Conservation (phyloP, 2,797 vertebrate species). For the Pseudotriccus pelzelni region DNA sequence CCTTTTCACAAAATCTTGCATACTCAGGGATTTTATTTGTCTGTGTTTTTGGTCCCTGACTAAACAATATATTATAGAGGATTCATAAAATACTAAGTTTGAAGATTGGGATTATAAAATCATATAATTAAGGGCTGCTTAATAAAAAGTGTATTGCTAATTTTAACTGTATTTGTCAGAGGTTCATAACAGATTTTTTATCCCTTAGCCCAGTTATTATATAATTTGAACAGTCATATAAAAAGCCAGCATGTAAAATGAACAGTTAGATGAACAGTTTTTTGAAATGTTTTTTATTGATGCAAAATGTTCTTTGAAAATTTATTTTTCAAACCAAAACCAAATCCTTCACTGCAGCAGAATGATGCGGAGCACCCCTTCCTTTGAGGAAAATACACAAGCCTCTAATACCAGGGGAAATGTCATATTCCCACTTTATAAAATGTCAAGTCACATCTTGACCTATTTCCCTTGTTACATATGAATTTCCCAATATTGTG, state of each 20-base stretch:
- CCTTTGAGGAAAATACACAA: background rate
- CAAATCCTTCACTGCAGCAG: background rate
- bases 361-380: fast-evolving
- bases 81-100: background rate
- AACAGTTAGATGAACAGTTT: background rate
- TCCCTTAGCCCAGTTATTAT: background rate
- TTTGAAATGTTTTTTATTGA: background rate
- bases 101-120: background rate
- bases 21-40: background rate
- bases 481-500: background rate
- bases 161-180: background rate
- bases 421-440: background rate
- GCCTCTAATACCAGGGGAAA: background rate
- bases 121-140: background rate
- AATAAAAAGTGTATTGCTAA: background rate
- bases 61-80: background rate
- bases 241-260: background rate
- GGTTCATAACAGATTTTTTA: background rate
- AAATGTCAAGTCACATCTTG: background rate
- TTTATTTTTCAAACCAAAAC: background rate
- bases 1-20: background rate
- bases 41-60: background rate
- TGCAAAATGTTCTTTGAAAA: background rate
- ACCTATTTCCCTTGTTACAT: background rate
- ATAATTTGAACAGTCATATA: background rate